Base-by-base conservation (phyloP, 37 sponge, comb jelly and placozoan genomes). In the Geodia barretti region DNA sequence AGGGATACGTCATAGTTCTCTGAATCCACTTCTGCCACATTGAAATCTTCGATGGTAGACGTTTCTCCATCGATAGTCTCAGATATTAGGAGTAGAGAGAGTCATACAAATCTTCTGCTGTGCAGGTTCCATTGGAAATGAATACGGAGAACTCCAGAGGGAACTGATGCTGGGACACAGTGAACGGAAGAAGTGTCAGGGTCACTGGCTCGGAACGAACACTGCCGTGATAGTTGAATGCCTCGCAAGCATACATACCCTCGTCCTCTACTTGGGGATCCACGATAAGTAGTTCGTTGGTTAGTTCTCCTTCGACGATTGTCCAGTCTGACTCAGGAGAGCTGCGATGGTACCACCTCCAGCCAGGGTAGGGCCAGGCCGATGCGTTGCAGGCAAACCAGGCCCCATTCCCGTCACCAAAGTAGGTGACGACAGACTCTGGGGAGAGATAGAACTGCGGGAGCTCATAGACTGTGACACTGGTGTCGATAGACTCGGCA, bases 201-300 rank as follows among this genome's bases (percentile, higher is more conserved):
- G 17, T 42, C 24, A 60, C 84, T 62, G 84, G 76, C 9, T 39
- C 31, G 43, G 84, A 76, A 8, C 32, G 23, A 23, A 75, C 8
- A 26, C n/a, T 28, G 4, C 68, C 76, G 65, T 60, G 28, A 42
- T 60, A 39, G 67, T 74, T 67, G 68, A n/a, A 61, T 0, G 73
- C 84, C 32, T 75, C 41, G 41, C 84, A 75, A 35, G 36, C 40
- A 41, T 82, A 82, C 83, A 73, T 73, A 0, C 83, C 83, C 38
- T 82, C 71, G 34, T 82, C 29, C 39, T 1, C 67, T 38, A 66
- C 66, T 43, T 72, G 62, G 29, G 76, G 76, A 28, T 39, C 42
- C 17, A 59, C 69, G 4, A 75, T 29, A 34, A 69, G n/a, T 40
- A 83, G 38, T 41, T 67, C 76, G 42, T 83, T 83, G 29, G 64